These are phyloP conservation scores for Pipistrellus nathusii DNA, from an alignment of 2,797 vertebrate species.

Conservation along the genomic window DNA sequence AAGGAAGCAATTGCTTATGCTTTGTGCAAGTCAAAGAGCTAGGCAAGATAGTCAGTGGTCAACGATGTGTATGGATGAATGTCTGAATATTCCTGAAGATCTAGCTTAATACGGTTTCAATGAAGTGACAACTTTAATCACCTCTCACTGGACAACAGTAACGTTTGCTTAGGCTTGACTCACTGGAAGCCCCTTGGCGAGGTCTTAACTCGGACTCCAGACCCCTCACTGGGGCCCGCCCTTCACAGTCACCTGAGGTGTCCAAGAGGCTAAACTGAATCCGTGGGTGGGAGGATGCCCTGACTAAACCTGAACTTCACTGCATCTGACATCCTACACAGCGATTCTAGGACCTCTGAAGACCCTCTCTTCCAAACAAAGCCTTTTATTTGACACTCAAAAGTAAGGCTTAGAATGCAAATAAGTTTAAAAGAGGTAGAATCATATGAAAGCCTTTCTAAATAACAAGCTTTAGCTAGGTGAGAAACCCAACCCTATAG, in stretches of 20 bases:
- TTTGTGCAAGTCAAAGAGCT: conserved; percentile 14
- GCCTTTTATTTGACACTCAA: conserved; percentile 8
- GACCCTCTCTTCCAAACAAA: neutral
- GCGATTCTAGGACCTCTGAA: neutral
- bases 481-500: neutral
- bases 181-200: neutral
- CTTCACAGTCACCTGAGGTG: neutral
- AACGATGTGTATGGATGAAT: neutral
- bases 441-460: neutral
- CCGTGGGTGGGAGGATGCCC: neutral
- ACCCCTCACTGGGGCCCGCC: neutral
- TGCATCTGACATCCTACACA: neutral
- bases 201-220: neutral
- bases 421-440: neutral
- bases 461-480: neutral
- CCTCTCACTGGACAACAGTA: neutral
- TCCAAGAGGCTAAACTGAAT: neutral
- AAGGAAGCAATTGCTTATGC: neutral
- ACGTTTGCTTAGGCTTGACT: neutral
- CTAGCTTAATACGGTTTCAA: neutral
- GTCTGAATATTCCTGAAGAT: neutral
- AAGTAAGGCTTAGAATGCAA: conserved; percentile 34
- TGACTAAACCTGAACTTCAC: neutral
- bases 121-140: neutral
- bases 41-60: neutral